Conservation (phyloP, 2,113 vertebrate species). For the Osmerus eperlanus region DNA sequence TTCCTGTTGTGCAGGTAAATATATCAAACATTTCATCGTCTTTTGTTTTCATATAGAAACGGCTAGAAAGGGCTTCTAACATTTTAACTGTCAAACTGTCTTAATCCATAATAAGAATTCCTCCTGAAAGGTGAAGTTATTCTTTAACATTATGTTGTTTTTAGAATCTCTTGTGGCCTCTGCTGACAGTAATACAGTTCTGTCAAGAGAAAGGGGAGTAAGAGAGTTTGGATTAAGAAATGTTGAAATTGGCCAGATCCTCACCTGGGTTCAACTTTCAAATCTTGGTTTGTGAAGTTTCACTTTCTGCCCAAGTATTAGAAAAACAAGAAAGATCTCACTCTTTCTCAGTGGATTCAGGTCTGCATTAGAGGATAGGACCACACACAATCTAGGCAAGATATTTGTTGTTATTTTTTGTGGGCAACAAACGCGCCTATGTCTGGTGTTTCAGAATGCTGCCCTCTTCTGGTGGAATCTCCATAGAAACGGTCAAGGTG, state of each 20-base stretch:
- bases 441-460: slow-evolving; percentile 73
- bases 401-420: not conserved
- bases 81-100: slow-evolving; percentile 32
- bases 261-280: slow-evolving; percentile 27
- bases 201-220: slow-evolving; percentile 5
- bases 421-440: not conserved
- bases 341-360: not conserved
- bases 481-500: slow-evolving; percentile 78
- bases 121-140: slow-evolving; percentile 18
- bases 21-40: not conserved
- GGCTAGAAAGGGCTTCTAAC: slow-evolving; percentile 5
- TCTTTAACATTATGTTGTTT: slow-evolving; percentile 8
- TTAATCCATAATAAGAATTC: not conserved
- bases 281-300: slow-evolving; percentile 23
- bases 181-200: slow-evolving; percentile 31
- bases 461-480: slow-evolving; percentile 98
- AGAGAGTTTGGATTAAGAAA: slow-evolving; percentile 28
- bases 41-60: slow-evolving; percentile 16
- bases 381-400: not conserved
- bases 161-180: slow-evolving; percentile 20
- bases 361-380: not conserved
- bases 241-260: slow-evolving; percentile 14
- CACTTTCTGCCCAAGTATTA: not conserved
- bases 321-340: slow-evolving; percentile 8
- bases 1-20: slow-evolving; percentile 86